phyloP scores from a whole-genome alignment of 1,140 invertebrate species.

The Berghia stephanieae region DNA sequence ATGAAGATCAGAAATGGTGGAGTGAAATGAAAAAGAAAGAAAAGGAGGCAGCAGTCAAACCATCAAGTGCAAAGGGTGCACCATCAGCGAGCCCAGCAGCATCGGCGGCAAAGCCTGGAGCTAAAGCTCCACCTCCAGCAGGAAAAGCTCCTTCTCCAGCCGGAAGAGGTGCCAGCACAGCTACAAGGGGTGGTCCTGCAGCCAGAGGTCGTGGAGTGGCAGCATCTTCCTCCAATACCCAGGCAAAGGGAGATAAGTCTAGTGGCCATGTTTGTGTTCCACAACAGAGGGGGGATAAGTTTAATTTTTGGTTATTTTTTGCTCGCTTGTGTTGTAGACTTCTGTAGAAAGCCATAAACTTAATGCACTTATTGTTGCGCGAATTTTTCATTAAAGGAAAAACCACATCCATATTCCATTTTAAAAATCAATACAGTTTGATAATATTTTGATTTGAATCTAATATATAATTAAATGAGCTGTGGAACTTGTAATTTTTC shows the following conservation, averaged over 20 bases:
- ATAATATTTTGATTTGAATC: too few relatives aligned
- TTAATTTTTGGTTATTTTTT: too few relatives aligned
- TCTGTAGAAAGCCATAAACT: too few relatives aligned
- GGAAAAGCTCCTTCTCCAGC: conserved; percentile 40
- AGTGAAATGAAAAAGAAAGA: conserved; percentile 49
- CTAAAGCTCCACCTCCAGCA: conserved; percentile 30
- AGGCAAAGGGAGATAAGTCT: conserved; percentile 39
- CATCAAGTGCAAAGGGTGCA: conserved; percentile 32
- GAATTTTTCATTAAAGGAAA: too few relatives aligned
- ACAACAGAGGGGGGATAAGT: conserved; percentile 12
- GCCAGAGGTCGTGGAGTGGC: conserved; percentile 28
- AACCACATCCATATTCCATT: too few relatives aligned
- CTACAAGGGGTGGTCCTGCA: conserved; percentile 33
- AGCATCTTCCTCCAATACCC: conserved; percentile 4
- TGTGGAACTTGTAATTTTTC: too few relatives aligned
- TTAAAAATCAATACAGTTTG: too few relatives aligned
- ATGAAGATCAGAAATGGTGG: conserved; percentile 61
- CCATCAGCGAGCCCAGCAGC: too few relatives aligned
- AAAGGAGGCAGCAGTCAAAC: conserved; percentile 37
- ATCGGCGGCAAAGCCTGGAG: conserved; percentile 34
- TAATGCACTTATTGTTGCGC: too few relatives aligned
- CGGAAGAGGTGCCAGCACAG: conserved; percentile 42
- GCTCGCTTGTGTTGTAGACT: too few relatives aligned
- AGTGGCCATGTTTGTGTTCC: conserved; percentile 19
- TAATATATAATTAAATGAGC: too few relatives aligned